Percentiles rank a stretch among this genome's conserved stretches.
Evolutionary conservation across 1,140 invertebrate genomes (phyloP).

Genomic region (Macrostomum lignano): DNA sequence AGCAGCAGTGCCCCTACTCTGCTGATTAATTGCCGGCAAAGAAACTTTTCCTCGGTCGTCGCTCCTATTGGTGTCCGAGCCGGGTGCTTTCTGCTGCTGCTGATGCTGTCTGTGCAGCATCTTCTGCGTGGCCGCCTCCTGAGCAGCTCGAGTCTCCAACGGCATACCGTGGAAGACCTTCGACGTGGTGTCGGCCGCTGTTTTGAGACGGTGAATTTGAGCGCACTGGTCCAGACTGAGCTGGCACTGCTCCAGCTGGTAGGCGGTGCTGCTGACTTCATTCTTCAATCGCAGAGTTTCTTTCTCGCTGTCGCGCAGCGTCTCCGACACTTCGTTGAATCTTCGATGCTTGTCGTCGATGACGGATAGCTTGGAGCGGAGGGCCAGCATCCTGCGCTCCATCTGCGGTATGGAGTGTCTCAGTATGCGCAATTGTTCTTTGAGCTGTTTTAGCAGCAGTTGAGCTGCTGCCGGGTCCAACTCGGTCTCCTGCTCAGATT

Average conservation of each 20-base stretch:
- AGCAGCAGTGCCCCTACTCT: too few relatives aligned
- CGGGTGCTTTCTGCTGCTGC: too few relatives aligned
- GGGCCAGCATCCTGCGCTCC: conserved; percentile 7
- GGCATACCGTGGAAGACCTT: too few relatives aligned
- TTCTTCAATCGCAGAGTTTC: conserved; percentile 9
- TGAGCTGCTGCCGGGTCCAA: not conserved
- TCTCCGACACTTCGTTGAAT: conserved; percentile 9
- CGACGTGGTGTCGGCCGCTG: too few relatives aligned
- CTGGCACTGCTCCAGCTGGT: conserved; percentile 9
- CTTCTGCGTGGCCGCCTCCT: too few relatives aligned
- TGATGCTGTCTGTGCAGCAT: too few relatives aligned
- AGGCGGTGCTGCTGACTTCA: conserved; percentile 8
- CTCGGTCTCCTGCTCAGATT: not conserved
- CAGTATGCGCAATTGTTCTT: conserved; percentile 7
- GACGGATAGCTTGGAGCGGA: conserved; percentile 7
- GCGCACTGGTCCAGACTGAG: not conserved
- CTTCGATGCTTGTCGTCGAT: conserved; percentile 10
- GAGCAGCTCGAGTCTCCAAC: too few relatives aligned
- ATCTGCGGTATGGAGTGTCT: not conserved
- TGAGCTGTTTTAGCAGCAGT: conserved; percentile 6
- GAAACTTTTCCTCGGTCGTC: too few relatives aligned
- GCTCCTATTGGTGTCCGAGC: too few relatives aligned
- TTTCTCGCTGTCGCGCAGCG: conserved; percentile 10
- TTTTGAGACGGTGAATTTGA: not conserved
- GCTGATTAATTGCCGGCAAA: too few relatives aligned